phyloP scores from a whole-genome alignment of 2,113 vertebrate species.

The Brachyistius frenatus region DNA sequence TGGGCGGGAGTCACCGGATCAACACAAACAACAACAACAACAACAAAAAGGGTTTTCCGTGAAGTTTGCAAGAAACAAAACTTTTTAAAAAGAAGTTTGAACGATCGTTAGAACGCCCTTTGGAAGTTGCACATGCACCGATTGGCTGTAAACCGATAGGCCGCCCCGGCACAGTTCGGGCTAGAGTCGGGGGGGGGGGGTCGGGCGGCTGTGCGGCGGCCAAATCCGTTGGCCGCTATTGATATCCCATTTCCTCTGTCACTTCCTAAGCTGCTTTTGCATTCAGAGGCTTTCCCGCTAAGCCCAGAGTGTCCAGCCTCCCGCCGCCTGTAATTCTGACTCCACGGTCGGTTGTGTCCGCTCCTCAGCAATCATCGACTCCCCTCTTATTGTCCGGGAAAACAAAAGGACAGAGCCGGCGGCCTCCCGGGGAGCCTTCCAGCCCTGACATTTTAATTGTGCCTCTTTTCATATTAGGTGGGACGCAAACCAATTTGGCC shows the following conservation, averaged over 20 bases:
- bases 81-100: constrained; percentile 16
- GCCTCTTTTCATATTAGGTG: constrained; percentile 57
- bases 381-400: constrained; percentile 60
- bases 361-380: constrained; percentile 45
- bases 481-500: constrained; percentile 66
- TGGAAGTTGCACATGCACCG: too few relatives aligned
- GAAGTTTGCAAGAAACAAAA: neutral
- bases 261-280: constrained; percentile 77
- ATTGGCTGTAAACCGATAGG: constrained; percentile 36
- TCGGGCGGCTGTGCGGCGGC: constrained; percentile 60
- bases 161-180: constrained; percentile 38
- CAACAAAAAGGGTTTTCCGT: neutral
- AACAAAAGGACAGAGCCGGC: constrained; percentile 57
- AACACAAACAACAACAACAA: fast-evolving
- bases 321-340: constrained; percentile 55
- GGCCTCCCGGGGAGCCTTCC: constrained; percentile 41
- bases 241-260: constrained; percentile 80
- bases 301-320: constrained; percentile 63
- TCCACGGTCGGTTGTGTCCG: constrained; percentile 28
- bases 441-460: constrained; percentile 68
- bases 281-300: constrained; percentile 71
- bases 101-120: neutral
- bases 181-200: constrained; percentile 45
- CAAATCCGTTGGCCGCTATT: constrained; percentile 77
- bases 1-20: constrained; percentile 6